phyloP scores from a whole-genome alignment of 2,888 invertebrate genomes.

The Drosophila acutilabella region DNA sequence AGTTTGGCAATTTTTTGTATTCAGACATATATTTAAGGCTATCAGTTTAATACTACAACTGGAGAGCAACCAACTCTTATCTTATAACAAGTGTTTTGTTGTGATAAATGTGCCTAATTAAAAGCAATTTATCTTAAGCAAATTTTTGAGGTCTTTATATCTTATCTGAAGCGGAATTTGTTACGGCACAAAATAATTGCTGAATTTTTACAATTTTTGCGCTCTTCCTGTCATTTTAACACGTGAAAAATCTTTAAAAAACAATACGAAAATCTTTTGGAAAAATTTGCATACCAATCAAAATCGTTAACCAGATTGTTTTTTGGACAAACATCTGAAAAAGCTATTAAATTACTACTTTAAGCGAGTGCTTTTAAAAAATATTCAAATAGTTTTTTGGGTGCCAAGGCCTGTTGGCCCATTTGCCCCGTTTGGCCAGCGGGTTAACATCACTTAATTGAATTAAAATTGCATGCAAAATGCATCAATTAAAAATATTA shows the following conservation, averaged over 20 bases:
- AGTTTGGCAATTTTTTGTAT: too few relatives aligned
- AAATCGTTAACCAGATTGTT: neutral
- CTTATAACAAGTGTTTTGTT: neutral
- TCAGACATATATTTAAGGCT: neutral
- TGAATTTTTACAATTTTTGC: too few relatives aligned
- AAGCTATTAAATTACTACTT: neutral
- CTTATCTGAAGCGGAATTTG: too few relatives aligned
- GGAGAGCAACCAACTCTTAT: neutral
- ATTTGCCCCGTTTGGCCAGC: neutral
- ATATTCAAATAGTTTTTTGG: neutral
- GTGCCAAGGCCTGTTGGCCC: slow-evolving; percentile 1
- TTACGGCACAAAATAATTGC: neutral
- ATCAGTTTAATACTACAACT: too few relatives aligned
- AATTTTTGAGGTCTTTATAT: too few relatives aligned
- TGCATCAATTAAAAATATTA: slow-evolving; percentile 14
- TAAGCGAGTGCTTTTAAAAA: neutral
- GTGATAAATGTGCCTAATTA: neutral
- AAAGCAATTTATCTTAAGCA: neutral
- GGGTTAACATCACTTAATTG: neutral
- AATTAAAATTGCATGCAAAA: slow-evolving; percentile 1
- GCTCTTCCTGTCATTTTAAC: neutral
- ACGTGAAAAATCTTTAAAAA: neutral
- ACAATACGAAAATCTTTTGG: neutral
- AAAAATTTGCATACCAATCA: neutral
- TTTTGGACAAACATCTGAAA: too few relatives aligned